Percentiles rank a stretch among this genome's conserved stretches.
Evolutionary conservation across 2,113 vertebrate species (phyloP).

Genomic region (Catharus fuscescens): DNA sequence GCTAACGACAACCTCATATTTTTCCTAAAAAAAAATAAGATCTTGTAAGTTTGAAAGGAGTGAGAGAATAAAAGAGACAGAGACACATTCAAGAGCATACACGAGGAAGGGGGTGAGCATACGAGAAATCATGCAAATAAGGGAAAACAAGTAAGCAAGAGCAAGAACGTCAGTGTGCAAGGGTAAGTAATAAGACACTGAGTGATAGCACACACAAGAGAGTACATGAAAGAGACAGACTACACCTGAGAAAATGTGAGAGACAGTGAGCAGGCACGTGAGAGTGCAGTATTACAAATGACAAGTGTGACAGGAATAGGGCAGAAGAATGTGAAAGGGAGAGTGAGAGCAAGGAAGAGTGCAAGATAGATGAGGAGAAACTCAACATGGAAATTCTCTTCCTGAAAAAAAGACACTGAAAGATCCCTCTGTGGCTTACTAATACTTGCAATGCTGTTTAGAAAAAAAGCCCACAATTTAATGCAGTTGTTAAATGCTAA

Average conservation of each 20-base stretch:
- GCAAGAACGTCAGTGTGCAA: not conserved
- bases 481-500: not conserved
- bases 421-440: not conserved
- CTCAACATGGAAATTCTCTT: not conserved
- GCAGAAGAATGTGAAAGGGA: not conserved
- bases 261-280: fast-evolving
- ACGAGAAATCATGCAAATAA: not conserved
- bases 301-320: not conserved
- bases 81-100: not conserved
- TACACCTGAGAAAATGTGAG: not conserved
- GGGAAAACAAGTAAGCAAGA: not conserved
- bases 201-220: not conserved
- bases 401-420: not conserved
- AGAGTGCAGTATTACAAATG: fast-evolving
- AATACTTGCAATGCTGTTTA: not conserved
- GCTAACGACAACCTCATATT: not conserved
- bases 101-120: fast-evolving
- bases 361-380: not conserved
- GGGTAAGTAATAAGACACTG: not conserved
- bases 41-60: not conserved
- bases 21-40: not conserved
- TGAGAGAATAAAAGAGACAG: not conserved
- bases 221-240: not conserved
- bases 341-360: not conserved
- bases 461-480: not conserved